Evolutionary conservation across 2,797 vertebrate genomes (phyloP).

Genomic region (Oreochromis mossambicus): DNA sequence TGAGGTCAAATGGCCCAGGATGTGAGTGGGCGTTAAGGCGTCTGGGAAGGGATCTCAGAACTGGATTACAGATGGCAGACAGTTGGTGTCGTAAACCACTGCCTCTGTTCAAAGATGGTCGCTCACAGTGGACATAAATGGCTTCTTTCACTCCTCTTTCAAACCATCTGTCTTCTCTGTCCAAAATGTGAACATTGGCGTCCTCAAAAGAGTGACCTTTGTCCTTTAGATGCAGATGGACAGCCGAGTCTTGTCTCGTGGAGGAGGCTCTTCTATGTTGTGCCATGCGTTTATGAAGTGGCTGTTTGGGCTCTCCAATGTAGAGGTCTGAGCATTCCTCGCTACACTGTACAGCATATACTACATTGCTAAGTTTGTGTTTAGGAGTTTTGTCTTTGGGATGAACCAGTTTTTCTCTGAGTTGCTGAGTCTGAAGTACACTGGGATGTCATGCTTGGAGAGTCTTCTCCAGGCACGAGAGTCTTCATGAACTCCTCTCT

Average conservation of each 20-base stretch:
- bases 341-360: too few species aligned
- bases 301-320: too few species aligned
- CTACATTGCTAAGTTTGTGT: too few species aligned
- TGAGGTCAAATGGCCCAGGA: too few species aligned
- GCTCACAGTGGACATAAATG: not conserved
- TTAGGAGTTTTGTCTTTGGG: too few species aligned
- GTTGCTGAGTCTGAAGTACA: too few species aligned
- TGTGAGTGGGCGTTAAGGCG: too few species aligned
- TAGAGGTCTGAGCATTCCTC: too few species aligned
- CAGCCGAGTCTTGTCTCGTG: not conserved
- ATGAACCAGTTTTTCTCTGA: too few species aligned
- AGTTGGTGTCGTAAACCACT: not conserved
- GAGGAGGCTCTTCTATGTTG: not conserved
- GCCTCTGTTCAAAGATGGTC: not conserved
- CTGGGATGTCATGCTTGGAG: not conserved
- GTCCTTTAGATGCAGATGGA: not conserved
- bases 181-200: not conserved
- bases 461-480: not conserved
- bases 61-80: not conserved
- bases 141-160: not conserved
- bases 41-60: not conserved
- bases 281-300: too few species aligned
- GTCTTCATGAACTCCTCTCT: not conserved
- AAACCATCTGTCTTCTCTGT: not conserved
- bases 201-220: not conserved